Conservation (phyloP, 2,888 invertebrate species). For the Agrypnus murinus region DNA sequence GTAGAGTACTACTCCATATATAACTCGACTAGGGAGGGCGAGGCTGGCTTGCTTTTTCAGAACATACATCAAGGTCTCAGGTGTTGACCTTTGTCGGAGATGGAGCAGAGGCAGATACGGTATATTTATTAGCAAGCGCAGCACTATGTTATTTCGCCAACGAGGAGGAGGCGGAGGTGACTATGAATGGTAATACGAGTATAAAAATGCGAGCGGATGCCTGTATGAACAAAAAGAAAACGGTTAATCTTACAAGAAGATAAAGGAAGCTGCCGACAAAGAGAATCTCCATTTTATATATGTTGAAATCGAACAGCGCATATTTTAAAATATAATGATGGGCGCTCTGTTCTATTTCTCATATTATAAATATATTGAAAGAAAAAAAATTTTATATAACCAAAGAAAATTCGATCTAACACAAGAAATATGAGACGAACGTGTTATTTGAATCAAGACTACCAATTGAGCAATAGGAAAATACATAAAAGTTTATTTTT, state of each 20-base stretch:
- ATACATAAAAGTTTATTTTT: no score
- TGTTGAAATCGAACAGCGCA: conserved; percentile 9
- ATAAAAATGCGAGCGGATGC: conserved; percentile 24
- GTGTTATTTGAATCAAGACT: neutral
- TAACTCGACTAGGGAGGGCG: neutral
- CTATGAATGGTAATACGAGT: conserved; percentile 26
- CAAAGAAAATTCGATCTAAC: neutral
- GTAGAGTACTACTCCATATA: conserved; percentile 4
- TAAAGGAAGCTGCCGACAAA: conserved; percentile 20
- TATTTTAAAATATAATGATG: conserved; percentile 16
- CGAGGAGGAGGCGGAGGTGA: conserved; percentile 6
- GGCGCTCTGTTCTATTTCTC: neutral
- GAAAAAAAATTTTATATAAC: neutral
- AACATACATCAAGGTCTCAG: conserved; percentile 44
- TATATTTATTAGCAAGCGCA: conserved; percentile 42
- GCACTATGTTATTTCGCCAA: conserved; percentile 24
- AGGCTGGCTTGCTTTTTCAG: conserved; percentile 32
- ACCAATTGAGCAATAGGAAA: neutral
- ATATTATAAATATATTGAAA: neutral
- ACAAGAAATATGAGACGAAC: neutral
- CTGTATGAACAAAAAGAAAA: conserved; percentile 25
- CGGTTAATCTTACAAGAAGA: conserved; percentile 20
- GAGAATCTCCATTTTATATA: conserved; percentile 5
- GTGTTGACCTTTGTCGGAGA: conserved; percentile 44
- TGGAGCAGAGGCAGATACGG: conserved; percentile 36